Percentiles rank a stretch among this genome's conserved stretches.
phyloP scores from a whole-genome alignment of 1,140 invertebrate genomes.

The Drosophila obscura region DNA sequence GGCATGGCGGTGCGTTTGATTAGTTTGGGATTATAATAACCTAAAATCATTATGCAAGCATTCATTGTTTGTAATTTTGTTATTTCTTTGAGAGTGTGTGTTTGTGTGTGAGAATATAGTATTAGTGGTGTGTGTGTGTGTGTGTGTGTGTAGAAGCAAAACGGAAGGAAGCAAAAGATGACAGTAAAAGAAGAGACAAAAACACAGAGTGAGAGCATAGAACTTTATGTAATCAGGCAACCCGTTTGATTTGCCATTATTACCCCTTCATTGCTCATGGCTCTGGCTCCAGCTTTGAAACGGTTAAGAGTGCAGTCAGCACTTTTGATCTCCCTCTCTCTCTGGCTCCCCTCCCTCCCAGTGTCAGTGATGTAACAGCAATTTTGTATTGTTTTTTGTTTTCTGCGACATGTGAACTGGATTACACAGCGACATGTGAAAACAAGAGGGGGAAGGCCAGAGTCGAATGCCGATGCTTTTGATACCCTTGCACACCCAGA shows the following conservation, averaged over 20 bases:
- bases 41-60: slow-evolving; percentile 48
- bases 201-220: slow-evolving; percentile 5
- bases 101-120: slow-evolving; percentile 1
- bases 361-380: slow-evolving; percentile 32
- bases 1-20: neutral
- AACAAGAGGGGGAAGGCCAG: neutral
- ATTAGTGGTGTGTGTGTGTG: neutral
- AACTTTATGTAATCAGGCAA: no score
- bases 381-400: slow-evolving; percentile 14
- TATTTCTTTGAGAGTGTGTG: slow-evolving; percentile 2
- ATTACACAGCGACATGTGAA: slow-evolving; percentile 12
- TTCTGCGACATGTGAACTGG: slow-evolving; percentile 25
- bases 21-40: slow-evolving; percentile 35
- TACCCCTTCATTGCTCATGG: no score
- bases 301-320: neutral
- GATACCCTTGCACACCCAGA: no score
- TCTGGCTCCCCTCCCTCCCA: neutral
- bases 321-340: neutral
- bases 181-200: slow-evolving; percentile 10
- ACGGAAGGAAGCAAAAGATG: neutral
- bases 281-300: no score
- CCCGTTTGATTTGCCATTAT: no score
- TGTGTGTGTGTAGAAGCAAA: no score
- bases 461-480: no score
- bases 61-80: slow-evolving; percentile 5